Conservation (phyloP, 2,113 vertebrate genomes). For the Chrysemys picta region DNA sequence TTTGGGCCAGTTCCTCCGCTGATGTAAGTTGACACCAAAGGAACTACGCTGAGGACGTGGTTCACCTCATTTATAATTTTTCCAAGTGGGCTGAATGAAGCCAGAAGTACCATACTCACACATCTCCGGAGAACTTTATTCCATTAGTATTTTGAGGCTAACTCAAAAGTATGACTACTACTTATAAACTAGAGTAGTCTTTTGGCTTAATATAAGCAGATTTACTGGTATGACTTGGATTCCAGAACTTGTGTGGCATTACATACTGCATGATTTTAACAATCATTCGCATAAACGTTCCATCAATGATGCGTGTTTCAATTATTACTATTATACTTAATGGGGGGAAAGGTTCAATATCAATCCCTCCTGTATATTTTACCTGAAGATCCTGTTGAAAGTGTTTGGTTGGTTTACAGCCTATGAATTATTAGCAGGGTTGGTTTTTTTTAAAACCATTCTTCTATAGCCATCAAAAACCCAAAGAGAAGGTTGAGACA, state of each 20-base stretch:
- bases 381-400: constrained; percentile 41
- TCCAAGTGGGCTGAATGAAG: not conserved
- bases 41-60: not conserved
- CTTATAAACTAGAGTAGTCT: not conserved
- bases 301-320: constrained; percentile 60
- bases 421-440: not conserved
- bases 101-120: not conserved
- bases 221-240: constrained; percentile 10
- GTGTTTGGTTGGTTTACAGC: constrained; percentile 26
- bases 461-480: not conserved
- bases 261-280: constrained; percentile 51
- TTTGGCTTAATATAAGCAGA: not conserved
- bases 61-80: fast-evolving
- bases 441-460: not conserved
- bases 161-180: not conserved
- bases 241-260: not conserved
- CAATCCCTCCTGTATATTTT: constrained; percentile 51
- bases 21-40: not conserved
- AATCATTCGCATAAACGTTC: constrained; percentile 65
- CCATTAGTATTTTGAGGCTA: not conserved
- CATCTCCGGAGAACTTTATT: not conserved
- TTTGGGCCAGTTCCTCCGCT: not conserved
- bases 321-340: constrained; percentile 71
- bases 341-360: constrained; percentile 50
- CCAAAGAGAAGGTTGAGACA: not conserved